These are phyloP conservation scores for Drosophila parvula DNA, from an alignment of 1,140 invertebrate species.

Conservation along the genomic window DNA sequence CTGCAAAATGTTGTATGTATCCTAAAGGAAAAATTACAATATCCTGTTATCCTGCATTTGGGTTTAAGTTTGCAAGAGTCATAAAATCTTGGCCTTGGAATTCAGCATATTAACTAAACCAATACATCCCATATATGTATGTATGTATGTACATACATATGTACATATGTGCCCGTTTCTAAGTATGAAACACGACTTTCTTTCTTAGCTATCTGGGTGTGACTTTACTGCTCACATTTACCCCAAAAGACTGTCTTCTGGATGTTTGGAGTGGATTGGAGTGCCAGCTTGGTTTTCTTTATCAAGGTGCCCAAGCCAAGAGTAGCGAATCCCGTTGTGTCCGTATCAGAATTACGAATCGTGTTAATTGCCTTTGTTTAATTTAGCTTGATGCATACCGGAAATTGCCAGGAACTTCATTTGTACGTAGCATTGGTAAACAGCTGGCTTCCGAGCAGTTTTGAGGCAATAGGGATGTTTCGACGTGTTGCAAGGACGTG, in stretches of 20 bases:
- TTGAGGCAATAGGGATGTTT: constrained; percentile 30
- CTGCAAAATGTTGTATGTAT: no score
- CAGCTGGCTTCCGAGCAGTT: constrained; percentile 1
- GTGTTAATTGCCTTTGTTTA: constrained; percentile 78
- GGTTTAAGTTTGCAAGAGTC: no score
- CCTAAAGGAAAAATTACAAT: no score
- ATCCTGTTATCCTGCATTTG: no score
- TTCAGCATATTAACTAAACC: no score
- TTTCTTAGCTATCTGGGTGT: not conserved
- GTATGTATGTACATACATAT: no score
- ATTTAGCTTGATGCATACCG: constrained; percentile 74
- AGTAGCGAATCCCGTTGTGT: constrained; percentile 30
- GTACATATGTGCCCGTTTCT: no score
- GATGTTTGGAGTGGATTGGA: constrained; percentile 6
- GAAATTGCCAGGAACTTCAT: constrained; percentile 81
- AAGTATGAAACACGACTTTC: no score
- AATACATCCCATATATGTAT: no score
- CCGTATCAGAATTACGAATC: constrained; percentile 59
- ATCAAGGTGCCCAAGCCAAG: not conserved
- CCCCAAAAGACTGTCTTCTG: not conserved
- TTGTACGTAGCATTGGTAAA: constrained; percentile 54
- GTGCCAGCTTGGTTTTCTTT: no score
- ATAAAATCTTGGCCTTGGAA: no score
- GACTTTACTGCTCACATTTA: not conserved
- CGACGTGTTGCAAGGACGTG: constrained; percentile 6